Base-by-base conservation (phyloP, 2,113 vertebrate genomes). In the Lepus americanus region DNA sequence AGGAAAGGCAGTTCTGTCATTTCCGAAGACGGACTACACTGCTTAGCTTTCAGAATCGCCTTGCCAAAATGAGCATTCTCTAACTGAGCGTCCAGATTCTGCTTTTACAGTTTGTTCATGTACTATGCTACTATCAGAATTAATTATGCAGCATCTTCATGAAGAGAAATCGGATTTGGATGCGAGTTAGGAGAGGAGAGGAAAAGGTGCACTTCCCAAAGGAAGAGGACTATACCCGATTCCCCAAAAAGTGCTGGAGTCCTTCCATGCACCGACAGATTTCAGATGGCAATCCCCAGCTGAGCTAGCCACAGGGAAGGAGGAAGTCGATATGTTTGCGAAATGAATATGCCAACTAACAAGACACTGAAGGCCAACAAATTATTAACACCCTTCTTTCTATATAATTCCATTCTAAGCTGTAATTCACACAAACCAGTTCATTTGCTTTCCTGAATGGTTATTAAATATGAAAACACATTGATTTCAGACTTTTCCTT, bases 81-180 rank as follows among this genome's bases (percentile, higher is more conserved):
- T 72, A 91, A 89, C 78, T 19, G 49, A 96, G 76, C 85, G 85
- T 94, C 94, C 95, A 94, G 69, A 89, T 59, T 79, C 82, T 55
- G 88, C 94, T 79, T 92, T 94, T 67, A 89, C 78, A 82, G 82
- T 78, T 87, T 84, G 53, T 55, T 91, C 94, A 23, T 93, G 91
- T 89, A 79, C 87, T 69, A 4, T 29, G 59, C 72, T 87, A 92
- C 95, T 89, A 95, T 90, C 96, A 81, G 80, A 84, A 96, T 95
- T 93, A 98, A 98, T 97, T 96, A 96, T 93, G 93, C 93, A 96
- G 96, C 87, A 59, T 93, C 89, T 94, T 93, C 93, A 55, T 31
- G 87, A 96, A 72, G 63, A 89, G 80, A 93, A 95, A 96, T 86
- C 92, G 86, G 63, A 96, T 92, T 59, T 67, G 83, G 89, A 93